phyloP scores from a whole-genome alignment of 2,113 vertebrate genomes.

The Chitala chitala region DNA sequence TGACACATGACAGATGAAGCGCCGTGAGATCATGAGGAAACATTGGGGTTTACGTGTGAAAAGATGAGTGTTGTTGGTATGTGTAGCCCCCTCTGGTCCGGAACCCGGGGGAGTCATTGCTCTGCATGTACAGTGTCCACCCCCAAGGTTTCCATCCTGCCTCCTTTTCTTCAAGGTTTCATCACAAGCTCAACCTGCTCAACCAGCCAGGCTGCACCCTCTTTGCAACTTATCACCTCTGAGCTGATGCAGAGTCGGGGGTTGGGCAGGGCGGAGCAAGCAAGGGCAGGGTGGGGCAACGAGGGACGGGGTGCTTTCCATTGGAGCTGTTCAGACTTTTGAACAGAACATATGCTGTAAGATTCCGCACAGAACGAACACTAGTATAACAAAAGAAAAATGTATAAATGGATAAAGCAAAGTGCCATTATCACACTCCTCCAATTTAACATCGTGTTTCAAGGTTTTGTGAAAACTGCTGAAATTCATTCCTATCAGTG shows the following conservation, averaged over 20 bases:
- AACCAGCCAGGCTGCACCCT: slow-evolving; percentile 8
- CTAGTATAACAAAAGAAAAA: no score
- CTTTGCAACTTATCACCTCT: neutral
- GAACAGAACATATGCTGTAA: neutral
- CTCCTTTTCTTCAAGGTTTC: slow-evolving; percentile 38
- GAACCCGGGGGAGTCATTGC: neutral
- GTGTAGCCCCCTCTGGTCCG: neutral
- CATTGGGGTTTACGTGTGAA: no score
- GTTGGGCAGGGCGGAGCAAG: no score
- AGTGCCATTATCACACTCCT: no score
- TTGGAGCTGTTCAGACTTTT: neutral
- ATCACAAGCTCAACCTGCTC: slow-evolving; percentile 25
- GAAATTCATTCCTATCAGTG: no score
- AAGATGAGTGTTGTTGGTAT: no score
- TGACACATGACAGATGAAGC: neutral
- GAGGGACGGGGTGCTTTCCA: no score
- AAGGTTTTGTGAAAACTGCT: no score
- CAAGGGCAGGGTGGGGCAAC: neutral
- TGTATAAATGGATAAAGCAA: no score
- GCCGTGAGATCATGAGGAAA: no score
- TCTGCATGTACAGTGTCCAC: neutral
- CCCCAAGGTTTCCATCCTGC: slow-evolving; percentile 29
- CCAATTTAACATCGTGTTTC: no score
- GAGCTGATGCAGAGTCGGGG: no score
- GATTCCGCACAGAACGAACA: neutral